Evolutionary conservation across 1,140 invertebrate genomes (phyloP), one percentile per base, ranked within the genome.

Genomic region (Venturia canescens): DNA sequence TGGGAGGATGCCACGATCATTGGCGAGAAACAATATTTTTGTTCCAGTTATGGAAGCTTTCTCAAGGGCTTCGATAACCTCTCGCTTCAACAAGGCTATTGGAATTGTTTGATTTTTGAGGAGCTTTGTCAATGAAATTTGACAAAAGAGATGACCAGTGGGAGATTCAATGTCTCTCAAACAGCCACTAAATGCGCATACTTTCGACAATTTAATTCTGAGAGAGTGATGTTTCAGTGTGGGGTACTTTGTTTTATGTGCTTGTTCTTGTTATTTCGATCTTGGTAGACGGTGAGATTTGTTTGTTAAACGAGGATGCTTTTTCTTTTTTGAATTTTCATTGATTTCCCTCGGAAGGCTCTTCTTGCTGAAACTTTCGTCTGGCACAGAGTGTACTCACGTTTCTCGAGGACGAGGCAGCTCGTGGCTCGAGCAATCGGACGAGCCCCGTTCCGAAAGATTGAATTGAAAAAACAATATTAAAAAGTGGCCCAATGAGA

Each of bases 291-390:
- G 6, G 72, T 18, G 26, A 53, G 38, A 18, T 34, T 70, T 70
- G 29, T 70, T 44, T 44, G 13, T 44, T 44, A 44, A 44, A 11
- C n/a, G n/a, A n/a, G n/a, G n/a, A n/a, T n/a, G n/a, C n/a, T 53
- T 27, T 60, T n/a, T 76, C 34, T 31, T 34, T 63, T 57, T 53
- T 21, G n/a, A 11, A 23, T 34, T 34, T 18, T 13, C 34, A 34
- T 16, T 60, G 15, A 21, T 63, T 76, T 60, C n/a, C 5, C 38
- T 71, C 27, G 74, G 9, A 34, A 4, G 34, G 9, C 63, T 81
- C 80, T 78, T 71, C 66, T 81, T 67, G 80, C 74, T 81, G 80
- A 81, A 81, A 70, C 63, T 78, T 81, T 38, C 74, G 38, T 44
- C 69, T 57, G 67, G 72, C 48, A 57, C 72, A 31, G 72, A 60